phyloP scores from a whole-genome alignment of 2,113 vertebrate genomes.

The Tetraodon nigroviridis region DNA sequence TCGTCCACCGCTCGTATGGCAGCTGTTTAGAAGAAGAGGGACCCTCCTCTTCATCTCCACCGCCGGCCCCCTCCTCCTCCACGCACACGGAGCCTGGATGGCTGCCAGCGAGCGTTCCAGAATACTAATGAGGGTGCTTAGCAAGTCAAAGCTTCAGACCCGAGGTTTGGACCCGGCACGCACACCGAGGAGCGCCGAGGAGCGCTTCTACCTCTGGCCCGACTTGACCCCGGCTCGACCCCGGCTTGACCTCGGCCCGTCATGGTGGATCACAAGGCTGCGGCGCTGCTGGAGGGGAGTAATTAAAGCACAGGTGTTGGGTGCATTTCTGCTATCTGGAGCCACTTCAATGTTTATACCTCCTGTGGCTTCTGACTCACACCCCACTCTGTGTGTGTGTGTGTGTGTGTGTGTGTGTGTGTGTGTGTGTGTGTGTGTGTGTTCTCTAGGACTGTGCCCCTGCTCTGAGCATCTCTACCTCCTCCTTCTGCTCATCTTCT shows the following conservation, averaged over 20 bases:
- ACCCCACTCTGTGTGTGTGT: constrained; percentile 8
- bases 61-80: constrained; percentile 33
- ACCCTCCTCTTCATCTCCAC: constrained; percentile 13
- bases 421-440: no score
- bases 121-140: constrained; percentile 72
- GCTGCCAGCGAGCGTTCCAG: constrained; percentile 57
- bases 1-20: no score
- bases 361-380: constrained; percentile 24
- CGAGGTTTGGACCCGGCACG: constrained; percentile 50
- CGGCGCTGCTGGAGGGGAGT: no score
- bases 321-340: constrained; percentile 1
- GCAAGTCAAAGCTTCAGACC: constrained; percentile 69
- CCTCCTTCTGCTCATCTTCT: constrained; percentile 1
- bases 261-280: no score
- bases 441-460: not conserved
- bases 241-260: constrained; percentile 12
- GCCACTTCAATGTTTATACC: constrained; percentile 5
- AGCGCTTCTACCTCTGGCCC: constrained; percentile 31
- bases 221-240: constrained; percentile 14
- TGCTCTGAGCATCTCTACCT: not conserved
- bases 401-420: constrained; percentile 6
- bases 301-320: no score
- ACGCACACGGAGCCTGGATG: constrained; percentile 51
- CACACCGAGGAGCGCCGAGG: constrained; percentile 39
- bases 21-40: not conserved